Percentiles rank a stretch among this genome's conserved stretches.
Evolutionary conservation across 2,888 invertebrate species (phyloP).

Genomic region (Alloscopus bannaensis): DNA sequence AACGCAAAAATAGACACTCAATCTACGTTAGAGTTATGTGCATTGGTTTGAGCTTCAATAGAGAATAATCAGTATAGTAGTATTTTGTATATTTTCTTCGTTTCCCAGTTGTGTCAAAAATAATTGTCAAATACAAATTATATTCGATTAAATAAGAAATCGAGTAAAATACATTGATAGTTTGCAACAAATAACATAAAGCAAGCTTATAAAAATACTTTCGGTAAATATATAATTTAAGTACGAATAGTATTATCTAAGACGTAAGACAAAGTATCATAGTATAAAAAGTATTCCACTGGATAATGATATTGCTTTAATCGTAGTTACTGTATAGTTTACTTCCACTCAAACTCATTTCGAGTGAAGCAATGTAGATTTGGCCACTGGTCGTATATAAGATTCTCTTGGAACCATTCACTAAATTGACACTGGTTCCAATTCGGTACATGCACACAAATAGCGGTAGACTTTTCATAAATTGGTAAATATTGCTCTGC

Average conservation of each 20-base stretch:
- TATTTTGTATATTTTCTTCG: too few relatives aligned
- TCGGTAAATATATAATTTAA: conserved; percentile 13
- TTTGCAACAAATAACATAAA: too few relatives aligned
- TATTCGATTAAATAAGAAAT: too few relatives aligned
- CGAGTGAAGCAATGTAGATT: conserved; percentile 22
- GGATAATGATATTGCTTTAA: neutral
- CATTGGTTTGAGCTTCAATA: conserved; percentile 58
- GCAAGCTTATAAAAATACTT: too few relatives aligned
- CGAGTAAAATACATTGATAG: too few relatives aligned
- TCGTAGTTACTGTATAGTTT: neutral
- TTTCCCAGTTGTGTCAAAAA: too few relatives aligned
- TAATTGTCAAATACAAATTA: too few relatives aligned
- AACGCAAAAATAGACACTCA: neutral
- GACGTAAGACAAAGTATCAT: neutral
- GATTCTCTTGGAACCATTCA: too few relatives aligned
- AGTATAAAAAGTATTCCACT: neutral
- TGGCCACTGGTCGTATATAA: conserved; percentile 60
- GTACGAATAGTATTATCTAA: too few relatives aligned
- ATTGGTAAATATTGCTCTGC: neutral
- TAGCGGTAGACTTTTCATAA: neutral
- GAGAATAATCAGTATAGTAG: too few relatives aligned
- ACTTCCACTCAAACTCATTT: neutral
- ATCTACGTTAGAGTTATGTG: conserved; percentile 13
- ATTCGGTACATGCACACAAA: neutral
- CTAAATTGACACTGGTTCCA: too few relatives aligned